Conservation (phyloP, 2,797 vertebrate species). For the Amblyraja radiata region DNA sequence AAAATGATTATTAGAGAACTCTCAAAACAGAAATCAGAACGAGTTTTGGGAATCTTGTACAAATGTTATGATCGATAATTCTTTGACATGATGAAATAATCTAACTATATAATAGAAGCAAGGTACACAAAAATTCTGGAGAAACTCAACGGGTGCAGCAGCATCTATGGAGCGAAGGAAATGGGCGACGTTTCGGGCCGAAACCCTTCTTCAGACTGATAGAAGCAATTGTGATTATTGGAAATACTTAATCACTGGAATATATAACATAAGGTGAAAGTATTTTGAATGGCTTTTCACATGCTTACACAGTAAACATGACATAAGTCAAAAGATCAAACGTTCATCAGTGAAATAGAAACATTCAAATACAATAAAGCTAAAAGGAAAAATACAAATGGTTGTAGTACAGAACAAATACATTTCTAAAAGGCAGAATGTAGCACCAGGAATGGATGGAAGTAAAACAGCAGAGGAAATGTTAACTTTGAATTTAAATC, state of each 20-base stretch:
- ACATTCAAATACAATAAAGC: neutral
- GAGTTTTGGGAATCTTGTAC: neutral
- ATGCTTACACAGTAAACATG: neutral
- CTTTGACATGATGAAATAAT: neutral
- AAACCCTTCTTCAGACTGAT: too few species aligned
- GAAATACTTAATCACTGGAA: neutral
- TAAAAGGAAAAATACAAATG: neutral
- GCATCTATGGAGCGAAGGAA: too few species aligned
- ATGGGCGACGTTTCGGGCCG: too few species aligned
- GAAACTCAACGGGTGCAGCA: too few species aligned
- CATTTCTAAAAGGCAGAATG: neutral
- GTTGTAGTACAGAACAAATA: neutral
- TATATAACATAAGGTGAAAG: neutral
- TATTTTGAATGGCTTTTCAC: neutral
- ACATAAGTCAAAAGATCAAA: neutral
- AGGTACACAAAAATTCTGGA: too few species aligned
- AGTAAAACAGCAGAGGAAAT: neutral
- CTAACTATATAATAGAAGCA: neutral
- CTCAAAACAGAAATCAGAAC: neutral
- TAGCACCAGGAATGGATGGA: neutral
- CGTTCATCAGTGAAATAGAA: neutral
- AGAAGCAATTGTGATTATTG: neutral
- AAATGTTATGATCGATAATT: neutral
- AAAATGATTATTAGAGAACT: neutral
- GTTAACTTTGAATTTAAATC: neutral